Evolutionary conservation across 2,888 invertebrate genomes (phyloP).

Genomic region (Drosophila sordidapex): DNA sequence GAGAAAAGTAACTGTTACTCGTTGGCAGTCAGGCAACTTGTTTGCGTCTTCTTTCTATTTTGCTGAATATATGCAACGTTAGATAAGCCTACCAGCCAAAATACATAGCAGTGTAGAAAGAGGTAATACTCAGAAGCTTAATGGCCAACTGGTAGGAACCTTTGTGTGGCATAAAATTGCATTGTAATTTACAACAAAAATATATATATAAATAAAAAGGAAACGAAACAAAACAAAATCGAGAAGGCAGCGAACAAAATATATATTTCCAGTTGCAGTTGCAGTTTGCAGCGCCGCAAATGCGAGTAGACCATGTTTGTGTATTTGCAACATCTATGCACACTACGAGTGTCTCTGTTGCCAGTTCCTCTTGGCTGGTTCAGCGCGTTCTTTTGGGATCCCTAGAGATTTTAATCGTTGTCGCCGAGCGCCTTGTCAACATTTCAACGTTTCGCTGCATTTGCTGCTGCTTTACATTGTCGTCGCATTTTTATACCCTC

Average conservation of each 20-base stretch:
- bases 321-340: constrained; percentile 38
- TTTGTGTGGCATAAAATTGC: constrained; percentile 78
- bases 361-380: constrained; percentile 22
- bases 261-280: constrained; percentile 31
- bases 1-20: constrained; percentile 76
- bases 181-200: constrained; percentile 73
- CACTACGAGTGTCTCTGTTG: constrained; percentile 20
- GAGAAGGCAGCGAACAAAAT: constrained; percentile 14
- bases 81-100: constrained; percentile 39
- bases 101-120: constrained; percentile 10
- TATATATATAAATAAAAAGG: constrained; percentile 11
- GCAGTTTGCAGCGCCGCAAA: constrained; percentile 17
- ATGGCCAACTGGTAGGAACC: constrained; percentile 65
- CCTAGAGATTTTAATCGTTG: constrained; percentile 80
- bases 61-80: constrained; percentile 49
- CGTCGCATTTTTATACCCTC: constrained; percentile 62
- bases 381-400: constrained; percentile 61
- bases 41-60: constrained; percentile 75
- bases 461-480: constrained; percentile 80
- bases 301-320: constrained; percentile 37
- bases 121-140: constrained; percentile 42
- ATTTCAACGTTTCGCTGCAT: constrained; percentile 63
- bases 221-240: constrained; percentile 16
- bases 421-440: constrained; percentile 79
- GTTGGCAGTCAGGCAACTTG: constrained; percentile 67